Conservation (phyloP, 1,140 invertebrate species). For the Conus betulinus region DNA sequence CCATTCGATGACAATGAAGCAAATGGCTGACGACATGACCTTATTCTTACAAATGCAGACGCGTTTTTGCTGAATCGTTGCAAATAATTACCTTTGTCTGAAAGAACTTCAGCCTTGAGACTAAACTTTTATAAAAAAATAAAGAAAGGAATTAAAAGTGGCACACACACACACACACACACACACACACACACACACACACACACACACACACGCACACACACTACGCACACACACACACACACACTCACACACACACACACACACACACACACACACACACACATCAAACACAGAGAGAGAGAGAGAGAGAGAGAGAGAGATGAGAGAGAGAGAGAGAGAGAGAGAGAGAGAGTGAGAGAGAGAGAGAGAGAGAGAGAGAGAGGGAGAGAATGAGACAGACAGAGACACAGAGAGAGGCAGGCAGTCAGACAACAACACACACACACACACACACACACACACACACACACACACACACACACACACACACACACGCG, state of each 20-base stretch:
- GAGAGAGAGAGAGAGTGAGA: not conserved
- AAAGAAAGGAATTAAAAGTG: too few species aligned
- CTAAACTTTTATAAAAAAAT: too few species aligned
- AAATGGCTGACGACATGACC: too few species aligned
- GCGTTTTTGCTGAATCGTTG: too few species aligned
- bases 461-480: slow-evolving; percentile 2
- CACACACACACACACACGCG: not conserved
- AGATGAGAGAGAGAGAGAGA: not conserved
- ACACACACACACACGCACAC: not conserved
- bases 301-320: not conserved
- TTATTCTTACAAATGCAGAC: too few species aligned
- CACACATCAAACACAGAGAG: not conserved
- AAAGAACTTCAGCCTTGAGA: too few species aligned
- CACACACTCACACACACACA: slow-evolving; percentile 2
- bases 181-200: too few species aligned
- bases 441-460: not conserved
- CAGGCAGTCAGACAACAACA: not conserved
- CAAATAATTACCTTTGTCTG: too few species aligned
- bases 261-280: slow-evolving; percentile 10
- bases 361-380: not conserved
- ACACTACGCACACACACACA: not conserved
- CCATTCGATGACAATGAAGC: too few species aligned
- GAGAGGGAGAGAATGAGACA: not conserved
- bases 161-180: too few species aligned
- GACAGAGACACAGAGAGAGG: not conserved